phyloP scores from a whole-genome alignment of 1,140 invertebrate species.

The Drosophila prosaltans region DNA sequence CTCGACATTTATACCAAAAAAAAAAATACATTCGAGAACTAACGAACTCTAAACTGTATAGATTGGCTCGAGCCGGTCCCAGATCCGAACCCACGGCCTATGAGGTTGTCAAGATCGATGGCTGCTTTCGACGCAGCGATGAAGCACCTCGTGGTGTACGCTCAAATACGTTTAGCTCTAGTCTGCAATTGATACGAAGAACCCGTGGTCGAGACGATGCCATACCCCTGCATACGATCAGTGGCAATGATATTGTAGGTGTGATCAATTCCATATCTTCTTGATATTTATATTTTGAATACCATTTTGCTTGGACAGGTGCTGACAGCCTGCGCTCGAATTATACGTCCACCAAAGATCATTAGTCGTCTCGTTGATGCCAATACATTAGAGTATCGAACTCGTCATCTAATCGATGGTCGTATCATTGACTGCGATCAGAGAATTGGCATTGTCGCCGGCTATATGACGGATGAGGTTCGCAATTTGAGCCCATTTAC shows the following conservation, averaged over 20 bases:
- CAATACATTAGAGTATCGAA: conserved; percentile 92
- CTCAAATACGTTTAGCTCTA: conserved; percentile 82
- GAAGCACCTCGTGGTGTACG: conserved; percentile 81
- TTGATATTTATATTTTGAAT: neutral
- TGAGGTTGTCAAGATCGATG: conserved; percentile 86
- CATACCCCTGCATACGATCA: conserved; percentile 83
- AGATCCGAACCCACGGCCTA: conserved; percentile 87
- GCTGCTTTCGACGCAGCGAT: conserved; percentile 84
- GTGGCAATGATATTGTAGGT: conserved; percentile 86
- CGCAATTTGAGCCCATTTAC: conserved; percentile 91
- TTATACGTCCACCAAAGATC: conserved; percentile 87
- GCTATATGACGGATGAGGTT: conserved; percentile 93
- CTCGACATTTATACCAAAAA: no score
- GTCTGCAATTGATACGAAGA: conserved; percentile 83
- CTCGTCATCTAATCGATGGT: conserved; percentile 92
- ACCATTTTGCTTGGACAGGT: conserved; percentile 81
- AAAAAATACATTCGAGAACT: neutral
- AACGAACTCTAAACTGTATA: no score
- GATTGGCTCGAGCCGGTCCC: conserved; percentile 86
- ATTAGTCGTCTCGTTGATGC: conserved; percentile 89
- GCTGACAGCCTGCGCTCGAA: conserved; percentile 87
- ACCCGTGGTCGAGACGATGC: conserved; percentile 83
- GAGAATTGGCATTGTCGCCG: conserved; percentile 92
- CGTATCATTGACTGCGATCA: conserved; percentile 93
- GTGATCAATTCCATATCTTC: neutral